A percentile compares a stretch with the other conserved stretches of the same genome.
Conservation (phyloP, 64 coral and sea anemone genomes). For the Dendrophyllia cribrosa region DNA sequence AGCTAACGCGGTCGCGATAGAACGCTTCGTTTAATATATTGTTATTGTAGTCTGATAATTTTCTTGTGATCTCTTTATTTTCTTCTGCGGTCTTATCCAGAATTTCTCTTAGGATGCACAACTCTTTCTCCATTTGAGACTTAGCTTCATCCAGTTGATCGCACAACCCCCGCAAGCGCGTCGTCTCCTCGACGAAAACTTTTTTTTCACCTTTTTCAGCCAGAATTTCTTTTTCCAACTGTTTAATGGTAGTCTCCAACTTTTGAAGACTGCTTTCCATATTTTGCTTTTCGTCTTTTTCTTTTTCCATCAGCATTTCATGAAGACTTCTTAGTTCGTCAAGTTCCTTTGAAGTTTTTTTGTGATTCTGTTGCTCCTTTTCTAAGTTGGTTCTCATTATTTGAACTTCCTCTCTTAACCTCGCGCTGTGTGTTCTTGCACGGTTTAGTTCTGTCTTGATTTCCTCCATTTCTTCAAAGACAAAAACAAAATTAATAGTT, state of each 20-base stretch:
- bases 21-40: not conserved
- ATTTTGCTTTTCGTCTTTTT: not conserved
- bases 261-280: not conserved
- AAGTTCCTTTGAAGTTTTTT: constrained; percentile 47
- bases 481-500: not conserved
- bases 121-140: not conserved
- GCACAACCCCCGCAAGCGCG: not conserved
- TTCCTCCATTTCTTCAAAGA: constrained; percentile 61
- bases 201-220: constrained; percentile 1
- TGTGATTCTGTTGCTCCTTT: constrained; percentile 27
- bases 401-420: constrained; percentile 43
- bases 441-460: constrained; percentile 43
- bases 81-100: not conserved
- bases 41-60: not conserved
- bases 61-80: not conserved
- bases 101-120: not conserved
- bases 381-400: not conserved
- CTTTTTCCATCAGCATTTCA: not conserved
- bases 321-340: constrained; percentile 60
- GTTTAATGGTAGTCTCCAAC: not conserved
- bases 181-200: not conserved
- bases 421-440: constrained; percentile 54
- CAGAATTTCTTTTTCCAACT: not conserved
- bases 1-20: not conserved
- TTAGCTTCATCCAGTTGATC: constrained; percentile 16